A percentile compares a stretch with the other conserved stretches of the same genome.
These are phyloP conservation scores for Camelus dromedarius DNA, from an alignment of 2,113 vertebrate genomes.

Conservation along the genomic window DNA sequence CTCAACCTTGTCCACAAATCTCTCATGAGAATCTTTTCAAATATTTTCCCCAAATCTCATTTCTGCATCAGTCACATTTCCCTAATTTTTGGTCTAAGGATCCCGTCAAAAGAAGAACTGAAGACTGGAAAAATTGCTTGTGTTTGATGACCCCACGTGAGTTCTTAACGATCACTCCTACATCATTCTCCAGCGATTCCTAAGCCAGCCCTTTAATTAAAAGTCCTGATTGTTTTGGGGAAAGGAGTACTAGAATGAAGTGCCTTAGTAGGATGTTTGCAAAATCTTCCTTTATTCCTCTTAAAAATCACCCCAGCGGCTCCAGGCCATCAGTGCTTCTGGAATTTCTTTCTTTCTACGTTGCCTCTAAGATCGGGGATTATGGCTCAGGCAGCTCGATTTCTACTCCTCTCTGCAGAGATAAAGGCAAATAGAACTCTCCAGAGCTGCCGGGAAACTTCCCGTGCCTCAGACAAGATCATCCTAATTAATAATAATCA, in stretches of 20 bases:
- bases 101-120: neutral
- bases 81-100: conserved; percentile 18
- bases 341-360: neutral
- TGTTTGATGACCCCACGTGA: neutral
- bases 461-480: conserved; percentile 46
- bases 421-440: conserved; percentile 23
- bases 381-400: neutral
- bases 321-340: neutral
- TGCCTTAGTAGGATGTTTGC: neutral
- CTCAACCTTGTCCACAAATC: neutral
- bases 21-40: neutral
- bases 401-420: conserved; percentile 9
- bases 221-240: neutral
- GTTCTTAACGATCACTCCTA: neutral
- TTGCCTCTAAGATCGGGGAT: neutral
- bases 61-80: neutral
- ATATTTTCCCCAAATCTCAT: neutral
- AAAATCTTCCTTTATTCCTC: neutral
- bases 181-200: neutral
- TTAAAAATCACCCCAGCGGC: neutral
- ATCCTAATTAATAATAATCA: conserved; percentile 72
- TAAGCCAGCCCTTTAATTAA: neutral
- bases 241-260: neutral
- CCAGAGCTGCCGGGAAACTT: neutral
- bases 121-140: neutral